Base-by-base conservation (phyloP, 2,888 invertebrate species). In the Didymodactylos carnosus region DNA sequence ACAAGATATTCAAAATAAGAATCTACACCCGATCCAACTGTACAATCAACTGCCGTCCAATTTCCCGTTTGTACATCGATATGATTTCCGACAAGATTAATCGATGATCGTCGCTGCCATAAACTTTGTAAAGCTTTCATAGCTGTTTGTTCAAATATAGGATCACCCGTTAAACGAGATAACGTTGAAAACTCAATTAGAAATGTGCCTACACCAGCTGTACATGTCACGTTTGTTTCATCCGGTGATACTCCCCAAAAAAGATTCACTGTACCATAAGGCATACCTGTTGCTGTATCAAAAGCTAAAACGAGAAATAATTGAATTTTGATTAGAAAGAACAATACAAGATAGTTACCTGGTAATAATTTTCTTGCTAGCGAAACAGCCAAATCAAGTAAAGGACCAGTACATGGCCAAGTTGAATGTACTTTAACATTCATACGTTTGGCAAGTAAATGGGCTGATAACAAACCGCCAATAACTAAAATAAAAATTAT, bases 41-140 rank as follows among this genome's bases (percentile, higher is more conserved):
- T 95, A n/a, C 94, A 89, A 84, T 98, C 97, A 77, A 92, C 89
- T 0, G 95, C 97, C 0, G 94, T 95, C 98, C 98, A 99, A 75
- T 90, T 87, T 0, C 97, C 97, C 0, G 89, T 91, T 82, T 90
- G 87, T 4, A 95, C 91, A 82, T 95, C 94, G 51, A 98, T 90
- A 82, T 99, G 98, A 84, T 99, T 99, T 0, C 98, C 98, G 75
- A 94, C 83, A 79, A 85, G 77, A 51, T 81, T 92, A 77, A 95
- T 89, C 13, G 88, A 86, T 0, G 95, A 95, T 77, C 90, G 88
- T 78, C 89, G 88, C 78, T 90, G 88, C 86, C 92, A 94, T 13
- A 98, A 84, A 0, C 92, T 89, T 80, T 91, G 88, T 29, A 98
- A 82, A 0, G 98, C 97, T 84, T 91, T 90, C 83, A 93, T 86